Percentiles rank a stretch among this genome's conserved stretches.
Evolutionary conservation across 2,113 vertebrate genomes (phyloP).

Genomic region (Astatotilapia flaviijosephi): DNA sequence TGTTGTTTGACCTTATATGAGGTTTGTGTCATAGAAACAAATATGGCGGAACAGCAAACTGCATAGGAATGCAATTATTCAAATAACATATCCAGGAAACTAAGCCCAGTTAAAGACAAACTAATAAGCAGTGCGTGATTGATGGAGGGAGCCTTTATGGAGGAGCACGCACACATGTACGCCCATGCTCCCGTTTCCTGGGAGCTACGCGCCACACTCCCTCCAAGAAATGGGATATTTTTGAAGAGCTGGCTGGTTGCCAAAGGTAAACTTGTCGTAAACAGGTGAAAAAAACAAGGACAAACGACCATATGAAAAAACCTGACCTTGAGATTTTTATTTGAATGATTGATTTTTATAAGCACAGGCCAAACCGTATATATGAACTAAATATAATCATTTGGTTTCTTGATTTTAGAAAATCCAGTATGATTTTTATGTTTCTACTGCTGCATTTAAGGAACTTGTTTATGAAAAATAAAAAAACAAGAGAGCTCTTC

Average conservation of each 20-base stretch:
- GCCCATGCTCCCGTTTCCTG: neutral
- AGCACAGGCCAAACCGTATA: neutral
- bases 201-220: neutral
- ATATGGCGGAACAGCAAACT: conserved; percentile 39
- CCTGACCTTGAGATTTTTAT: neutral
- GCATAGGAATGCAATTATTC: conserved; percentile 64
- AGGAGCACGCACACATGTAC: neutral
- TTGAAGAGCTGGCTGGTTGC: neutral
- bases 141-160: conserved; percentile 36
- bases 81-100: conserved; percentile 57
- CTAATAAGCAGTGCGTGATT: conserved; percentile 61
- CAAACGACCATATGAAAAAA: neutral
- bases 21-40: conserved; percentile 49
- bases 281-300: neutral
- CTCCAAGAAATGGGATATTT: conserved; percentile 17
- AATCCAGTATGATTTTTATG: neutral
- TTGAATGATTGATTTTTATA: neutral
- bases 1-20: conserved; percentile 58
- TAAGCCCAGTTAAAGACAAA: conserved; percentile 56
- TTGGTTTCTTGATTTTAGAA: neutral
- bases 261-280: neutral
- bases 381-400: neutral
- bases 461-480: neutral
- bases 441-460: neutral
- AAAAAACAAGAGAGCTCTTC: neutral